Percentiles rank a stretch among this genome's conserved stretches.
Conservation (phyloP, 1,140 invertebrate genomes). For the Cataglyphis hispanica region DNA sequence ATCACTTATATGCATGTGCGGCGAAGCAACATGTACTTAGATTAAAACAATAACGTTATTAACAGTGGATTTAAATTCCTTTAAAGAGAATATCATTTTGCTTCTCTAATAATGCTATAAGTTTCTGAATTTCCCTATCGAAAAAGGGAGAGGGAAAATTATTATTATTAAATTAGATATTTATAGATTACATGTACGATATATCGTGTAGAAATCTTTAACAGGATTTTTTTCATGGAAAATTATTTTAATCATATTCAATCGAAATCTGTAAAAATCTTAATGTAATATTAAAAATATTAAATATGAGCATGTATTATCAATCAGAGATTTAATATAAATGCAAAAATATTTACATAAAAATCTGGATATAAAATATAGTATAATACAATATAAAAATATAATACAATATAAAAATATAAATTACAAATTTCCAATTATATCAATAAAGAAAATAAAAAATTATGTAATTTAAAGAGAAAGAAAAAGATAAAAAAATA, state of each 20-base stretch:
- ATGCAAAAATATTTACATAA: neutral
- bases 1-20: neutral
- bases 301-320: neutral
- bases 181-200: slow-evolving; percentile 5
- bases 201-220: slow-evolving; percentile 28
- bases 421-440: neutral
- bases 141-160: no score
- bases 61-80: slow-evolving; percentile 18
- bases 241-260: neutral
- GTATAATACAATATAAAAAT: no score
- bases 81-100: slow-evolving; percentile 38
- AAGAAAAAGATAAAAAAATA: neutral
- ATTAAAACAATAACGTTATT: slow-evolving; percentile 43
- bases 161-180: neutral
- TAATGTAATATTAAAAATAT: neutral
- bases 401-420: no score
- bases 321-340: neutral
- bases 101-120: neutral
- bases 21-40: neutral
- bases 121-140: neutral
- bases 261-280: no score
- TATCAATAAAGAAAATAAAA: neutral
- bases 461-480: neutral
- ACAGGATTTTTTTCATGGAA: slow-evolving; percentile 13
- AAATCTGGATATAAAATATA: neutral